phyloP scores from a whole-genome alignment of 2,888 invertebrate genomes.

The Bedellia somnulentella region DNA sequence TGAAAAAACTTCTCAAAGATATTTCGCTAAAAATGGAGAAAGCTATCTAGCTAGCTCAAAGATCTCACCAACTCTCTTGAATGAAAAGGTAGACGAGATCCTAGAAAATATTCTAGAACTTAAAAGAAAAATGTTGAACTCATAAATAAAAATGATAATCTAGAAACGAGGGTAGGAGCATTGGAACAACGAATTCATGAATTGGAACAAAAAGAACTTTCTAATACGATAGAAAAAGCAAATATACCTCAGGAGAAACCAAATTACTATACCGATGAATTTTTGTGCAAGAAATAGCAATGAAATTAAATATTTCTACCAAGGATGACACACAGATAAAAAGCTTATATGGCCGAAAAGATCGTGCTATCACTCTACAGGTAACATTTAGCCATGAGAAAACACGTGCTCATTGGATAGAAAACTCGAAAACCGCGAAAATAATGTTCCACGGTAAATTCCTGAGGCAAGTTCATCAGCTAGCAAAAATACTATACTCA shows the following conservation, averaged over 20 bases:
- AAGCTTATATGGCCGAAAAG: not conserved
- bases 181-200: constrained; percentile 11
- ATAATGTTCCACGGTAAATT: not conserved
- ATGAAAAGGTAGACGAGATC: not conserved
- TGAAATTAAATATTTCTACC: not conserved
- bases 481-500: not conserved
- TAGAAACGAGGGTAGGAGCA: constrained; percentile 5
- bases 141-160: constrained; percentile 2
- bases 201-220: constrained; percentile 9
- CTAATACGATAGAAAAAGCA: constrained; percentile 5
- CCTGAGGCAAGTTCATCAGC: not conserved
- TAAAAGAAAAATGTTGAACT: not conserved
- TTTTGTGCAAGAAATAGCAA: constrained; percentile 3
- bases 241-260: constrained; percentile 3
- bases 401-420: not conserved
- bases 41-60: not conserved
- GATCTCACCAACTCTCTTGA: not conserved
- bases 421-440: not conserved
- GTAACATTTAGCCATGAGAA: not conserved
- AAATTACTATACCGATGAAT: not conserved
- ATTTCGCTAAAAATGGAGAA: not conserved
- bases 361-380: not conserved
- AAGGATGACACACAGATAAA: not conserved
- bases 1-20: not conserved
- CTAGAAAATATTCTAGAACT: not conserved